Evolutionary conservation across 2,888 invertebrate genomes (phyloP), one percentile per base, ranked within the genome.

Genomic region (Dinocampus coccinellae): DNA sequence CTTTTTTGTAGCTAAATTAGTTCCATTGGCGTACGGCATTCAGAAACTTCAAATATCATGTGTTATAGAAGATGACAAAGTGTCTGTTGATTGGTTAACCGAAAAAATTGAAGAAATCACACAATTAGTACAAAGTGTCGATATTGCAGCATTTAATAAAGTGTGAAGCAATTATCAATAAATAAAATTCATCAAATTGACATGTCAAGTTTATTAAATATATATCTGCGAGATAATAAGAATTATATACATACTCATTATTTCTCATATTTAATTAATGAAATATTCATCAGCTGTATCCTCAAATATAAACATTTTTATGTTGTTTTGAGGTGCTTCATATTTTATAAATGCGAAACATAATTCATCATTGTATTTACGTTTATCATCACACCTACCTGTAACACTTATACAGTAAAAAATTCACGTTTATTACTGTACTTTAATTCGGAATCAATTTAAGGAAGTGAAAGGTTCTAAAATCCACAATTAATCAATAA

Each of bases 31-130:
- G 4, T 98, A 93, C 89, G 97, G 97, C 69, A 97, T 98, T 80
- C 91, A 94, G 80, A 98, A 98, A 87, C 90, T 98, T 69, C 95
- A 96, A 88, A 97, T 98, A 80, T 93, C 93, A 36, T 95, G 94
- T 88, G 97, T 97, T 57, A 95, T 98, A 42, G 97, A 97, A 89
- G 98, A 98, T 88, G 97, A 97, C n/a, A 97, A 97, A 88, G 95
- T 98, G 22, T 96, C 96, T 42, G 90, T 96, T 62, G 96, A 96
- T 86, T 93, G 92, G 92, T 90, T 97, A 36, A 94, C 93, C 80
- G 98, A 98, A 88, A 91, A 93, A 87, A 94, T 98, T 78, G 93
- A 95, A 83, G 93, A 91, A 80, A 89, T 92, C 81, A 95, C 97
- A 88, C 96, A 97, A 81, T 93, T 89, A 87, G 95, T 96, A 61